Evolutionary conservation across 1,140 invertebrate species (phyloP).

Genomic region (Pomacea maculata): DNA sequence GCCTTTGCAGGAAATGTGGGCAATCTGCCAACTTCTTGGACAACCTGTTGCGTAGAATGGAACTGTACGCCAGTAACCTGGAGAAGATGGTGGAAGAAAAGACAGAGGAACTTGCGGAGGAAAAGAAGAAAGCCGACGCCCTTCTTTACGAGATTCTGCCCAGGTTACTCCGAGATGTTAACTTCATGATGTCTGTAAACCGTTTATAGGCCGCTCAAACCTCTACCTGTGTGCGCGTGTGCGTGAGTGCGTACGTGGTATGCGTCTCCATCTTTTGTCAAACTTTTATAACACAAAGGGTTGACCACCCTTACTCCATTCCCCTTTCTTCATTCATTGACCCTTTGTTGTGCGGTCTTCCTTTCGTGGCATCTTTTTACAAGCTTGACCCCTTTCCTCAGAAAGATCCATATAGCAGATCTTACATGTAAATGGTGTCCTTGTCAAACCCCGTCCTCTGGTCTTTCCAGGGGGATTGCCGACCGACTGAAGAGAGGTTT

Average conservation of each 20-base stretch:
- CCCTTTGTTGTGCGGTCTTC: no score
- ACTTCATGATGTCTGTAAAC: neutral
- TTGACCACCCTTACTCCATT: no score
- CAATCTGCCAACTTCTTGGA: slow-evolving; percentile 80
- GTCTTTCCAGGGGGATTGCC: slow-evolving; percentile 71
- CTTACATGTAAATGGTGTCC: no score
- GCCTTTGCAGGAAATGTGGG: slow-evolving; percentile 17
- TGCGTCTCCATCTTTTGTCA: no score
- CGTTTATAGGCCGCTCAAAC: no score
- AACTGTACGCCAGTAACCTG: slow-evolving; percentile 93
- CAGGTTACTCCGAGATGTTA: slow-evolving; percentile 68
- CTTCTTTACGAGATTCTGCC: slow-evolving; percentile 91
- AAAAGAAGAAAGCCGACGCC: slow-evolving; percentile 92
- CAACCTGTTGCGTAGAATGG: slow-evolving; percentile 93
- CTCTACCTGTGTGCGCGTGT: no score
- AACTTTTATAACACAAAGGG: no score
- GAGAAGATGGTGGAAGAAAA: slow-evolving; percentile 88
- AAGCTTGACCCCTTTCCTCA: no score
- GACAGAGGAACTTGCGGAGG: slow-evolving; percentile 87
- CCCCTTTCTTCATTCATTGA: no score
- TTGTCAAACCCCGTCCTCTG: neutral
- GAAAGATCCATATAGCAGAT: no score
- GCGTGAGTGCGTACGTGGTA: neutral
- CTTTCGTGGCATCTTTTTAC: no score
- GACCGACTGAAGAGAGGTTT: slow-evolving; percentile 90